A percentile compares a stretch with the other conserved stretches of the same genome.
These are phyloP conservation scores for Ligdia adustata DNA, from an alignment of 2,888 invertebrate species.

Conservation along the genomic window DNA sequence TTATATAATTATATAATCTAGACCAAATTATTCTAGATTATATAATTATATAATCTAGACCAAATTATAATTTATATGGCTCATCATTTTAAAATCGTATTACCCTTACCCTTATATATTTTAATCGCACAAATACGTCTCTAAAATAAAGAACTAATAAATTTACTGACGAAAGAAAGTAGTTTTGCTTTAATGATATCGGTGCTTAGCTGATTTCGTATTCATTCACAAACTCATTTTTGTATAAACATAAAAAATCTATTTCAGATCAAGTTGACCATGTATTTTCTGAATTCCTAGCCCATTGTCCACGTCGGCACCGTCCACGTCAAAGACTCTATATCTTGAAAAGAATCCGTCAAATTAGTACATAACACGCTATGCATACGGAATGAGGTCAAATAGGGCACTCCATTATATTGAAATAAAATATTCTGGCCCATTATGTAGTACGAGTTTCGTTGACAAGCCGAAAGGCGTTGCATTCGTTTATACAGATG, in stretches of 20 bases:
- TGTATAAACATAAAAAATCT: background rate
- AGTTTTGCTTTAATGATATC: too few species aligned
- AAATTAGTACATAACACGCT: constrained; percentile 80
- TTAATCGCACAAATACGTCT: too few species aligned
- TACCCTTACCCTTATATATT: too few species aligned
- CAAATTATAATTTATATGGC: too few species aligned
- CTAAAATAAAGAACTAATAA: too few species aligned
- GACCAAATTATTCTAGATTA: too few species aligned
- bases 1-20: too few species aligned
- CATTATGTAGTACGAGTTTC: constrained; percentile 63
- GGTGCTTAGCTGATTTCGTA: too few species aligned
- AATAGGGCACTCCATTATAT: constrained; percentile 79
- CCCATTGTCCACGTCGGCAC: constrained; percentile 61
- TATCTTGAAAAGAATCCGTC: constrained; percentile 76
- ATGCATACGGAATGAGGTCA: constrained; percentile 82
- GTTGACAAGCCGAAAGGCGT: constrained; percentile 73
- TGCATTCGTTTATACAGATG: constrained; percentile 78
- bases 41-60: too few species aligned
- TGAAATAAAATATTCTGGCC: constrained; percentile 81
- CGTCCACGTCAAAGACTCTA: constrained; percentile 67
- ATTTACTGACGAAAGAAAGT: too few species aligned
- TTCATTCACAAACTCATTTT: too few species aligned
- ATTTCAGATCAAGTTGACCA: constrained; percentile 19
- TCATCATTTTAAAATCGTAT: too few species aligned
- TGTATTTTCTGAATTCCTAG: constrained; percentile 38